Evolutionary conservation across 37 sponge, comb jelly and placozoan species (phyloP), one percentile per base, ranked within the genome.

Genomic region (Theonella swinhoei): DNA sequence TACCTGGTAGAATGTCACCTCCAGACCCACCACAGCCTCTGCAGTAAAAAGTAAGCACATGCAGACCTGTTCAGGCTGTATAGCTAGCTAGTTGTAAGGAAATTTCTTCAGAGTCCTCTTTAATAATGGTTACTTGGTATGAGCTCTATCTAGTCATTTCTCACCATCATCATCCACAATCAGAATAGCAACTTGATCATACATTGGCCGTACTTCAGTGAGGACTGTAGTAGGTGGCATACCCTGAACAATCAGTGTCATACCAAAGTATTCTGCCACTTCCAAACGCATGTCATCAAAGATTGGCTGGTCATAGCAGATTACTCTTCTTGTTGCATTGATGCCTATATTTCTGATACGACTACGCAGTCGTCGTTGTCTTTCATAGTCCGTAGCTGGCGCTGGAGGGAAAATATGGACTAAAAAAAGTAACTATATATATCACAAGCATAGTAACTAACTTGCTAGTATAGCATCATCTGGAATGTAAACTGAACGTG

Each of bases 261-360:
- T 7, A 7, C 54, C 54, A 14, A 47, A 17, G 54, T 47, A 47
- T 14, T 70, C 9, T 69, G 74, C 2, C 73, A 19, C 23, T 71
- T 42, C 87, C 80, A 86, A 33, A 79, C 80, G 11, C 78, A 75
- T 37, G 35, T 26, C 29, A 14, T 47, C 54, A 14, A 17, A 47
- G 54, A 47, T 17, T 14, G 14, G 11, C 54, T 47, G 54, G 54
- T 47, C 54, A 47, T 47, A 47, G 54, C 54, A 47, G 54, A 47
- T 14, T 7, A 47, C 11, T 17, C 54, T 7, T 14, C 7, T 47
- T 7, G 54, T 47, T 7, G 54, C 54, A 47, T 47, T 47, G 54
- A 47, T 47, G 54, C 7, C 54, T 14, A 14, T 47, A 14, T 47
- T 47, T 14, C 54, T 47, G 54, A 47, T 47, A 14, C 54, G 54